Evolutionary conservation across 1,140 invertebrate genomes (phyloP), one percentile per base, ranked within the genome.

Genomic region (Caenorhabditis remanei): DNA sequence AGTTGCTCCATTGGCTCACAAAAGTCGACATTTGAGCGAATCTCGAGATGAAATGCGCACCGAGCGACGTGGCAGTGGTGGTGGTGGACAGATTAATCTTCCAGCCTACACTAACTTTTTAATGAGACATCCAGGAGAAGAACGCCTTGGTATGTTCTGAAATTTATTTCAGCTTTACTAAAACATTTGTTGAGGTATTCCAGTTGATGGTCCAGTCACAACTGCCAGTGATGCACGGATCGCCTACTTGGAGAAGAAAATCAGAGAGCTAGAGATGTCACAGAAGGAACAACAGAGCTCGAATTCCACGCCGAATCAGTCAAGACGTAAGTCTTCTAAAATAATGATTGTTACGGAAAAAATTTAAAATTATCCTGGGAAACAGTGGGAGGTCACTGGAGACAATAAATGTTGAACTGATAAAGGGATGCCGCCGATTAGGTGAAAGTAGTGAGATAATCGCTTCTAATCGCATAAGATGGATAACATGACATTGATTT

Each of bases 121-220:
- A 8, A 24, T 79, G 46, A 13, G 71, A 21, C 71, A 79, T 79
- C 13, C 71, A 19, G 71, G 43, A 50, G 71, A 79, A 79, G 71
- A 79, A n/a, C 43, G 71, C 6, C 71, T 79, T 79, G 71, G 71
- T 79, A 5, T 24, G 71, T 79, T 50, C 53, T 21, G 9, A 13
- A 13, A 19, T 41, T 79, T 43, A 4, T 19, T 24, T 7, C 4
- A 43, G 5, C 16, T 16, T 43, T 24, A 5, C 8, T 14, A 43
- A 14, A 46, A 71, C 16, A 24, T 79, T 13, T 50, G 32, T 53
- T 4, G 24, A 43, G 14, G 11, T 40, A 9, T 40, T 79, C 11
- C 46, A 79, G 71, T 79, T 48, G 71, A 79, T 79, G 71, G 71
- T 53, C 71, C 71, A 50, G 46, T 79, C 43, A 79, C 16, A n/a